Evolutionary conservation across 2,113 vertebrate species (phyloP), one percentile per base, ranked within the genome.

Genomic region (Gadus macrocephalus): DNA sequence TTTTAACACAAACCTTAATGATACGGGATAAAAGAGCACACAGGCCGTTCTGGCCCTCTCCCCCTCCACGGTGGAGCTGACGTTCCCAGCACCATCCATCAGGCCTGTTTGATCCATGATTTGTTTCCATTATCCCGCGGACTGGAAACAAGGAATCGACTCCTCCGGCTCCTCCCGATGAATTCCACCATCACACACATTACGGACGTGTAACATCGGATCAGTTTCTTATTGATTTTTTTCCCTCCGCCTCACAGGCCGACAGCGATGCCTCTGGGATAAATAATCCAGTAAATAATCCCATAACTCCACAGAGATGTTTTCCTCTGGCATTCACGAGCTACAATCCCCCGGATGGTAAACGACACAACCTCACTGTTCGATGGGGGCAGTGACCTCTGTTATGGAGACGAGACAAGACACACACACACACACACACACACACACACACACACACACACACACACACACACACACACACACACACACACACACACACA

Each of bases 191-290:
- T 69, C 76, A 19, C 69, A 73, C 59, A 76, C 79, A 79, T 75
- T 73, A 81, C 85, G 84, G 76, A 84, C 76, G 80, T 75, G 73
- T 73, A 72, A 77, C 78, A 82, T 67, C 71, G 76, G 78, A 88
- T 91, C 77, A 80, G 83, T 86, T 82, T 64, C 68, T 25, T 70
- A 87, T 89, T 25, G 85, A 90, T 87, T 85, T 80, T 75, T 8
- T 20, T 66, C 71, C 74, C 81, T 80, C 31, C 14, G 66, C 71
- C 64, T 76, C 73, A 61, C 28, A 15, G 31, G 31, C 31, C 31
- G 31, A 35, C 31, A 35, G 31, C 31, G 31, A 35, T 35, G 31
- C 31, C 6, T 35, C 20, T 68, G 1, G 35, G 76, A 80, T 72
- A 78, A 87, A 84, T 66, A 58, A 71, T 53, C 72, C 31, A 3